These are phyloP conservation scores for Papilio dardanus DNA, from an alignment of 1,140 invertebrate genomes.

Conservation along the genomic window DNA sequence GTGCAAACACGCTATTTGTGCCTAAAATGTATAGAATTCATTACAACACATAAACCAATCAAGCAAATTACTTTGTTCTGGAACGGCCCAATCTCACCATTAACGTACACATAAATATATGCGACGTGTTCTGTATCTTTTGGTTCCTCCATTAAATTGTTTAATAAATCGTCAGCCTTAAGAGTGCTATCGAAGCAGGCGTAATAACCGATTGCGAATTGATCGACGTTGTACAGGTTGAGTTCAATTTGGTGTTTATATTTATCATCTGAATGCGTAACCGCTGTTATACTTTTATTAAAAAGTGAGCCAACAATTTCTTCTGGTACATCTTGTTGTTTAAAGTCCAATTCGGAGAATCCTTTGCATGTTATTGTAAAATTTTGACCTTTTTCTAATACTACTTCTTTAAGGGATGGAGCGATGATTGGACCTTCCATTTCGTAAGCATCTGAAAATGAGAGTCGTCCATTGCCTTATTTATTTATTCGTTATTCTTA, in stretches of 20 bases:
- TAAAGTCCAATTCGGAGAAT: constrained; percentile 76
- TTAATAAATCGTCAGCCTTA: constrained; percentile 58
- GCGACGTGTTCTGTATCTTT: constrained; percentile 72
- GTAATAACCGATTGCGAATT: constrained; percentile 84
- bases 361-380: constrained; percentile 81
- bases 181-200: constrained; percentile 81
- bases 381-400: constrained; percentile 74
- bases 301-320: constrained; percentile 54
- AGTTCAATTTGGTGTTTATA: constrained; percentile 72
- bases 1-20: constrained; percentile 79
- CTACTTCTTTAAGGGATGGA: constrained; percentile 74
- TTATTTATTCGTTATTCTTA: constrained; percentile 14
- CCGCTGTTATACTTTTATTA: constrained; percentile 51
- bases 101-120: constrained; percentile 86
- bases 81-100: constrained; percentile 81
- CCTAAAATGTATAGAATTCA: constrained; percentile 77
- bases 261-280: constrained; percentile 53
- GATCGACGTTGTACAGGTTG: constrained; percentile 70
- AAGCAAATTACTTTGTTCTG: constrained; percentile 24
- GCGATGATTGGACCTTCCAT: constrained; percentile 73
- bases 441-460: constrained; percentile 68
- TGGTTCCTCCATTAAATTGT: constrained; percentile 72
- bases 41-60: constrained; percentile 39
- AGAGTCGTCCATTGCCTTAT: constrained; percentile 40
- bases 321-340: constrained; percentile 68